Conservation (phyloP, 2,797 vertebrate species). For the Sphenopsis melanotis region DNA sequence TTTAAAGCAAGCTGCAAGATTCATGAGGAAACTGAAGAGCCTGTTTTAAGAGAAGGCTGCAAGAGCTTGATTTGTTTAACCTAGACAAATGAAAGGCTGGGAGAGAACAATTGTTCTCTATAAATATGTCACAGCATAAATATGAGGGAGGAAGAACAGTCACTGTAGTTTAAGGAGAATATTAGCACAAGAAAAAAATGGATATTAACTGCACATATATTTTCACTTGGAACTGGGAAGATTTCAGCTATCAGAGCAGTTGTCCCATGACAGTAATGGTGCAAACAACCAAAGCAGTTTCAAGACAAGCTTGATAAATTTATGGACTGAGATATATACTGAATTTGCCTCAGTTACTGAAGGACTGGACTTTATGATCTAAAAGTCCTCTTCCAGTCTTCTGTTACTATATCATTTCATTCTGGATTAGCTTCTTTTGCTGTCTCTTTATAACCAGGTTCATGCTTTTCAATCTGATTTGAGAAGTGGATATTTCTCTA, state of each 20-base stretch:
- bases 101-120: constrained; percentile 45
- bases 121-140: constrained; percentile 49
- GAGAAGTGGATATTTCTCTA: constrained; percentile 13
- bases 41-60: not conserved
- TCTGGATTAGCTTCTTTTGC: not conserved
- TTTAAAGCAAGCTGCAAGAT: not conserved
- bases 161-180: constrained; percentile 40
- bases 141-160: constrained; percentile 44
- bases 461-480: constrained; percentile 21
- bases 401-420: not conserved
- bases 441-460: constrained; percentile 23
- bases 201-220: constrained; percentile 21
- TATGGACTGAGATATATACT: not conserved
- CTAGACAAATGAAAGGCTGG: constrained; percentile 44
- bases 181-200: constrained; percentile 12
- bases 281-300: constrained; percentile 12
- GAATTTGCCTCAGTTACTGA: not conserved
- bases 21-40: not conserved
- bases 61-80: constrained; percentile 52
- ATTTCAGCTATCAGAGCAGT: not conserved
- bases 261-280: not conserved
- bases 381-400: not conserved
- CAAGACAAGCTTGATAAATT: constrained; percentile 20
- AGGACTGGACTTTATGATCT: constrained; percentile 3
- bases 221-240: not conserved